phyloP scores from a whole-genome alignment of 1,140 invertebrate genomes.

The Metopolophium dirhodum region DNA sequence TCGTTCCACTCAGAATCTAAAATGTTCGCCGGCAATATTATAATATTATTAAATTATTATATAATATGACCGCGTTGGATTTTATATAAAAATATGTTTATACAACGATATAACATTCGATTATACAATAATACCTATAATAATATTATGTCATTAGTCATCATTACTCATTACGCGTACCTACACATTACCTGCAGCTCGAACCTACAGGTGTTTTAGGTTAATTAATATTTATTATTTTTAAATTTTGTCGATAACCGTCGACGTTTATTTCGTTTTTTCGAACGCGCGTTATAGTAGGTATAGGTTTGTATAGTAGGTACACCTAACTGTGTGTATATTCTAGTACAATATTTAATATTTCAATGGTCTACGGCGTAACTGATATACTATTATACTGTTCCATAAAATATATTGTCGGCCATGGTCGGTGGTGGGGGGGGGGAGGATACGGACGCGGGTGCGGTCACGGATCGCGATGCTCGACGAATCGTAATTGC shows the following conservation, averaged over 20 bases:
- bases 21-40: background rate
- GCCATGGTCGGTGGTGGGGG: too few relatives aligned
- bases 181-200: background rate
- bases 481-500: slow-evolving; percentile 29
- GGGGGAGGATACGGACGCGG: background rate
- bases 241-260: background rate
- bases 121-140: background rate
- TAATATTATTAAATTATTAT: background rate
- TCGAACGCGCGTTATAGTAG: too few relatives aligned
- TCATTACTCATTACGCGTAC: background rate
- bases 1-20: too few relatives aligned
- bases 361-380: background rate
- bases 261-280: background rate
- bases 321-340: too few relatives aligned
- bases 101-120: background rate
- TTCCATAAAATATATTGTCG: background rate
- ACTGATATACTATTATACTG: background rate
- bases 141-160: background rate
- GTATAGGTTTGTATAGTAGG: too few relatives aligned
- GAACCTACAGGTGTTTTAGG: background rate
- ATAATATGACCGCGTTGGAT: background rate
- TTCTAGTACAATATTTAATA: background rate
- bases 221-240: background rate
- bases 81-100: background rate
- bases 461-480: slow-evolving; percentile 10